Percentiles rank a stretch among this genome's conserved stretches.
These are phyloP conservation scores for Glyptemys insculpta DNA, from an alignment of 2,797 vertebrate species.

Conservation along the genomic window DNA sequence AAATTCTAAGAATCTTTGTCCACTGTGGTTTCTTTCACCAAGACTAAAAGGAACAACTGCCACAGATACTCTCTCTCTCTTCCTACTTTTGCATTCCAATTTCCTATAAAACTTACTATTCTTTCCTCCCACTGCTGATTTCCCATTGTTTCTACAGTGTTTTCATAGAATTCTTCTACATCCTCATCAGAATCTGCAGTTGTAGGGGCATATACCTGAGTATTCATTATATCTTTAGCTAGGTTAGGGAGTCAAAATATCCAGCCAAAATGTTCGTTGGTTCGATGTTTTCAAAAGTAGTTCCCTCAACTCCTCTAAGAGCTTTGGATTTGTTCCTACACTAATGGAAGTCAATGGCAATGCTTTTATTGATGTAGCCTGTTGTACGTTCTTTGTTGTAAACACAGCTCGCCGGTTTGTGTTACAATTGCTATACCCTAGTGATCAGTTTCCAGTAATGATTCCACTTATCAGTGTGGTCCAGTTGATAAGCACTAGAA, in stretches of 20 bases:
- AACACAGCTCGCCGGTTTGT: neutral
- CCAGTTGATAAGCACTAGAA: neutral
- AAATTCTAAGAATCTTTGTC: neutral
- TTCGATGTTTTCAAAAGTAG: neutral
- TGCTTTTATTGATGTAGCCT: neutral
- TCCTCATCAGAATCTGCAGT: too few relatives aligned
- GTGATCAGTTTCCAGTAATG: neutral
- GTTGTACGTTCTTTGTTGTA: neutral
- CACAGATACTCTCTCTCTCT: too few relatives aligned
- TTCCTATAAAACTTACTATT: too few relatives aligned
- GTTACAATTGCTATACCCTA: neutral
- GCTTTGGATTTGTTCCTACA: accelerated
- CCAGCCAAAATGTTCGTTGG: neutral
- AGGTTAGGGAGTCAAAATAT: accelerated
- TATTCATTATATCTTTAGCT: neutral
- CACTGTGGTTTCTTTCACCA: neutral
- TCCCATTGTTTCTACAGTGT: too few relatives aligned
- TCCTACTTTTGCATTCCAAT: too few relatives aligned
- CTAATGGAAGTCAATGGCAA: accelerated
- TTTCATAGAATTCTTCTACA: too few relatives aligned
- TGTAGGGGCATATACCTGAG: too few relatives aligned
- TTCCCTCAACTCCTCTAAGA: accelerated
- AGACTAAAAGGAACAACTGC: too few relatives aligned
- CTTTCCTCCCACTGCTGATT: too few relatives aligned
- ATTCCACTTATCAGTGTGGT: too few relatives aligned